A percentile compares a stretch with the other conserved stretches of the same genome.
phyloP scores from a whole-genome alignment of 1,140 invertebrate genomes.

The Pteromalus puparum region DNA sequence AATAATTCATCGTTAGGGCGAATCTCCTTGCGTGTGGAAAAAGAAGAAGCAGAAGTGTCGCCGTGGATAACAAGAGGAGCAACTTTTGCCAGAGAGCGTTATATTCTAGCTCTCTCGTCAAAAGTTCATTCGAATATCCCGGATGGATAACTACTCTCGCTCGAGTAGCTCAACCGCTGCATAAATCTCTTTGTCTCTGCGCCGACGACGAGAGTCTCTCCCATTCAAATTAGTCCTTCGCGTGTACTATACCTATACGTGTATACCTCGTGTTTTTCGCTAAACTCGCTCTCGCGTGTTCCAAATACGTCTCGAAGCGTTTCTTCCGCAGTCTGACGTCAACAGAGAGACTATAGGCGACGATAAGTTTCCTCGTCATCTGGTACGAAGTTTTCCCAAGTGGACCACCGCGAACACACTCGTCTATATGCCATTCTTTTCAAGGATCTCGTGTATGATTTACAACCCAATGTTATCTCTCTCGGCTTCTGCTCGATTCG shows the following conservation, averaged over 20 bases:
- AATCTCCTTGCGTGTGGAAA: background rate
- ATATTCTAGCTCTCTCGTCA: conserved; percentile 6
- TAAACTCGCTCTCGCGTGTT: too few relatives aligned
- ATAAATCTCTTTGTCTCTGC: conserved; percentile 2
- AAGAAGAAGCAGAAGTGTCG: background rate
- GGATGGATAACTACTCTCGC: background rate
- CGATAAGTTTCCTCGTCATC: conserved; percentile 5
- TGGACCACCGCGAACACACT: background rate
- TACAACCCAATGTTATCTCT: too few relatives aligned
- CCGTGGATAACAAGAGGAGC: background rate
- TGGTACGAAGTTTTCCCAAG: conserved; percentile 20
- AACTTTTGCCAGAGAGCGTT: background rate
- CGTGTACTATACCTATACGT: background rate
- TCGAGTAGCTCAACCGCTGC: background rate
- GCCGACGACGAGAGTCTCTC: background rate
- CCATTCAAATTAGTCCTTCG: background rate
- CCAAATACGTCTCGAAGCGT: background rate
- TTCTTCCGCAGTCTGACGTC: background rate
- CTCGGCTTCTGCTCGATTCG: too few relatives aligned
- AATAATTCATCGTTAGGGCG: conserved; percentile 47
- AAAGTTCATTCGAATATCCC: conserved; percentile 29
- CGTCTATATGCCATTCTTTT: too few relatives aligned
- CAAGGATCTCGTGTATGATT: too few relatives aligned
- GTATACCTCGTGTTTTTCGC: too few relatives aligned
- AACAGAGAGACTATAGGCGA: background rate